A percentile compares a stretch with the other conserved stretches of the same genome.
Conservation (phyloP, 2,888 invertebrate genomes). For the Schizaphis graminum region DNA sequence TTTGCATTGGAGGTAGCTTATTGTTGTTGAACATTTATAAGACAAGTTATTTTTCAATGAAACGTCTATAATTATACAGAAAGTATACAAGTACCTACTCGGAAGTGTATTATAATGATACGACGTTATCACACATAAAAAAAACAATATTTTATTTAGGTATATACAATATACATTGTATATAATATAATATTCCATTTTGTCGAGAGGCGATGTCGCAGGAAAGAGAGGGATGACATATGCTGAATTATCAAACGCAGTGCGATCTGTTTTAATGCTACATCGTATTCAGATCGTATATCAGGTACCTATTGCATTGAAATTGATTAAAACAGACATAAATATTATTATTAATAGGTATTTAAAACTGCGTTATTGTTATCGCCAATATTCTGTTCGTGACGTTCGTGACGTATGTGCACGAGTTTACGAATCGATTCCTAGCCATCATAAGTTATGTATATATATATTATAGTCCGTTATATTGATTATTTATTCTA, state of each 20-base stretch:
- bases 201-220: neutral
- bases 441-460: neutral
- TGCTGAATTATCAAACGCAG: neutral
- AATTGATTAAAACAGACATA: neutral
- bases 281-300: too few relatives aligned
- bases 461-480: neutral
- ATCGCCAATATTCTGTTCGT: neutral
- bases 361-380: neutral
- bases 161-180: neutral
- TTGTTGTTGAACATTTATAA: neutral
- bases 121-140: neutral
- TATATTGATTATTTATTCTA: constrained; percentile 8
- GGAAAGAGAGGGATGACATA: neutral
- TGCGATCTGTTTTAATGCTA: neutral
- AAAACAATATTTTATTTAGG: neutral
- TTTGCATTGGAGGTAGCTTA: neutral
- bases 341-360: neutral
- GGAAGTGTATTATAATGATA: neutral
- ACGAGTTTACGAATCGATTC: neutral
- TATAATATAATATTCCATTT: neutral
- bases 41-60: neutral
- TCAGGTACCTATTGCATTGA: neutral
- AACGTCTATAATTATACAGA: neutral
- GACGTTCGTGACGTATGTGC: neutral
- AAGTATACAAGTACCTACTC: neutral